Base-by-base conservation (phyloP, 2,113 vertebrate genomes). In the Empidonax alnorum region DNA sequence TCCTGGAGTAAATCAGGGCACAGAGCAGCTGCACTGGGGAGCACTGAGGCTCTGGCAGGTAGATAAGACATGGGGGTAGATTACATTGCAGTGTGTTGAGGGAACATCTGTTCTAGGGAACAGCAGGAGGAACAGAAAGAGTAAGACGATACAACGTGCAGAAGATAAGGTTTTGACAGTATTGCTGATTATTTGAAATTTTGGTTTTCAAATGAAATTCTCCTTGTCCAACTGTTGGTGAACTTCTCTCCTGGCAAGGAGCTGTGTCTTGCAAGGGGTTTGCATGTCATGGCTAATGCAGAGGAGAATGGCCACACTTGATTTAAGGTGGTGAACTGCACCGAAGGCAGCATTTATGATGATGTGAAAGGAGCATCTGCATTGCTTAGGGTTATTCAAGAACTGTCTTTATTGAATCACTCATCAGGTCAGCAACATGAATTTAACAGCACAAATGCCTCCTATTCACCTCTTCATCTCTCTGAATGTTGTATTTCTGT, bases 201-300 rank as follows among this genome's bases (percentile, higher is more conserved):
- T 0, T 47, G 4, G 23, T 31, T 86, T 87, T 50, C 11, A 42
- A 24, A 4, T n/a, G 12, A 63, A 35, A 18, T 30, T 74, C 16
- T 67, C 19, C 25, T 37, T 63, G 39, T n/a, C 65, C 49, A 52
- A 0, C 12, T 1, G 0, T 3, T 47, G 33, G 18, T 77, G 86
- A 81, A 59, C 28, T 47, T 80, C 7, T 18, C 46, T 62, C 39
- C 46, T 85, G 46, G 21, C 27, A 62, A 53, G 73, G 59, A 87
- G 37, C 41, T 46, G 37, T n/a, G 30, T 23, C 55, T 20, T 33
- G 23, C 52, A 56, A 41, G 69, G 47, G 52, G 21, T 35, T 46
- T 63, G 33, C 5, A 15, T n/a, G 4, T 37, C 50, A 23, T 17
- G 44, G 49, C 24, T 41, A 13, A 30, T 28, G 41, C 28, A 53